These are phyloP conservation scores for Mus pahari DNA, from an alignment of 2,113 vertebrate genomes.

Conservation along the genomic window DNA sequence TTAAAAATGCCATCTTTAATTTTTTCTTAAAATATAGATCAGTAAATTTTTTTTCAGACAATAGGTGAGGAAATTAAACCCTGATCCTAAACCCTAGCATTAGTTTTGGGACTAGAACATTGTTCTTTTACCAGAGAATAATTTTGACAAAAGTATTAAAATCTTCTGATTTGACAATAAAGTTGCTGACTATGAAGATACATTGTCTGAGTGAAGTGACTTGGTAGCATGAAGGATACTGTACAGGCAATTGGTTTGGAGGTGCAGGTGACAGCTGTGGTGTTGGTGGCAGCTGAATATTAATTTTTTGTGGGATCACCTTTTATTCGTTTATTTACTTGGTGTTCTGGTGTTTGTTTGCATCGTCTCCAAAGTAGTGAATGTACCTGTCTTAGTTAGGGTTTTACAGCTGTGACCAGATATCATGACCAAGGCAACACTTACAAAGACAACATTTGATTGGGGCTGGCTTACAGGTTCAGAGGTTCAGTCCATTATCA, in stretches of 20 bases:
- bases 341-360: too few species aligned
- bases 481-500: too few species aligned
- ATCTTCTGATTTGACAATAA: neutral
- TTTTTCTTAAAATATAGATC: constrained; percentile 29
- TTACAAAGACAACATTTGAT: too few species aligned
- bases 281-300: neutral
- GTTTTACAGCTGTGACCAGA: too few species aligned
- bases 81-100: neutral
- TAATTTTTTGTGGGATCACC: neutral
- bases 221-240: neutral
- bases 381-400: neutral
- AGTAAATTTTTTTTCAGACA: neutral
- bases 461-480: too few species aligned
- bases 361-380: neutral
- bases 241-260: neutral
- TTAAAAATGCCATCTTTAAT: constrained; percentile 67
- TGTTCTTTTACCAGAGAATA: constrained; percentile 30
- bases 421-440: too few species aligned
- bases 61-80: too few species aligned
- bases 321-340: too few species aligned
- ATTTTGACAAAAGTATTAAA: constrained; percentile 43
- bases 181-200: neutral
- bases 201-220: neutral
- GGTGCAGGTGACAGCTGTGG: neutral
- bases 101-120: constrained; percentile 50